phyloP scores from a whole-genome alignment of 2,888 invertebrate genomes.

The Gortyna flavago region DNA sequence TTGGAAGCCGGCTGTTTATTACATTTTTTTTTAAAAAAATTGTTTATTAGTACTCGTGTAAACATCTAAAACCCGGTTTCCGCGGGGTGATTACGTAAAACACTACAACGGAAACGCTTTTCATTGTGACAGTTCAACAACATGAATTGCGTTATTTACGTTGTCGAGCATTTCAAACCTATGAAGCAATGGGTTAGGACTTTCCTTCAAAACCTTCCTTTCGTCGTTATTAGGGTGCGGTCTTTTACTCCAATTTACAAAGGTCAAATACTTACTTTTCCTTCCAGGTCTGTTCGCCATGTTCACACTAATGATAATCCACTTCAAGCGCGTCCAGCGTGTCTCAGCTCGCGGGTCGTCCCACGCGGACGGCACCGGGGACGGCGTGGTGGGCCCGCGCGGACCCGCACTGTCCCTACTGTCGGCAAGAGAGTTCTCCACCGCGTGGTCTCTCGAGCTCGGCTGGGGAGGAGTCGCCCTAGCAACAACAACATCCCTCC shows the following conservation, averaged over 20 bases:
- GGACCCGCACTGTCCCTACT: constrained; percentile 89
- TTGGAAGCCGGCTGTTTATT: too few species aligned
- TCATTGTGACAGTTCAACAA: not conserved
- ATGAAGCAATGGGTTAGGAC: not conserved
- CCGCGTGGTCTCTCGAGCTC: constrained; percentile 95
- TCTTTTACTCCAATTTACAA: not conserved
- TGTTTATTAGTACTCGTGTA: too few species aligned
- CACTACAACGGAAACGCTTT: not conserved
- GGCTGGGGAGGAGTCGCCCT: constrained; percentile 96
- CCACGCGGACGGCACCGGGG: constrained; percentile 91
- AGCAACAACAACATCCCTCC: constrained; percentile 94
- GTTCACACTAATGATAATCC: constrained; percentile 97
- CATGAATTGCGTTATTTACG: too few species aligned
- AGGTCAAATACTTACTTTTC: constrained; percentile 3
- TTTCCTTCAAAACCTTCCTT: not conserved
- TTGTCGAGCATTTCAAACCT: too few species aligned
- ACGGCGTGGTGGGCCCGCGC: constrained; percentile 92
- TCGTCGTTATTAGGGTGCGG: not conserved
- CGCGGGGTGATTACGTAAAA: not conserved
- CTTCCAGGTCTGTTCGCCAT: constrained; percentile 95
- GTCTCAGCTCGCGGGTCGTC: constrained; percentile 91
- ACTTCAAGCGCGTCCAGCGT: constrained; percentile 95
- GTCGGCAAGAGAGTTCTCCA: constrained; percentile 93
- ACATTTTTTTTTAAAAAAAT: too few species aligned
- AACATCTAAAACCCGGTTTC: not conserved